phyloP scores from a whole-genome alignment of 2,797 vertebrate species.

The Myiothlypis chrysogaster region DNA sequence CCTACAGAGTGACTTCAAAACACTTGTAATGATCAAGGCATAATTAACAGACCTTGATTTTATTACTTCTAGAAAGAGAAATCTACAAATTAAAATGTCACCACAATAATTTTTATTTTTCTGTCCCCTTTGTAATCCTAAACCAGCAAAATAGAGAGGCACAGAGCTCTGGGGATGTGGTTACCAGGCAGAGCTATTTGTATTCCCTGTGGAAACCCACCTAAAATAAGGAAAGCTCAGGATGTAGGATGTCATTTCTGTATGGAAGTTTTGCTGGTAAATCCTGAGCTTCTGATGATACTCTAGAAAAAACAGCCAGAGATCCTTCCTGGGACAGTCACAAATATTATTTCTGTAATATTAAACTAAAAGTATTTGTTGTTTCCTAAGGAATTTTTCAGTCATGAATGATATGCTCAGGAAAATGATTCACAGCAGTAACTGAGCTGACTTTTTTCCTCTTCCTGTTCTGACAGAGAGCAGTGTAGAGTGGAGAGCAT shows the following conservation, averaged over 20 bases:
- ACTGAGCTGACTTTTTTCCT: background rate
- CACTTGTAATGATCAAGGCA: slow-evolving; percentile 2
- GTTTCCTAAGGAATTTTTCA: background rate
- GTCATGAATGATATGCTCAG: background rate
- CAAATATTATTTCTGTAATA: background rate
- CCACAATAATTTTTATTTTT: background rate
- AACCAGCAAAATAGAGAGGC: slow-evolving; percentile 41
- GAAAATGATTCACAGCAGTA: background rate
- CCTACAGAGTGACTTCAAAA: background rate
- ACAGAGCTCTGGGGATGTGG: background rate
- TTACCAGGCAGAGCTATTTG: slow-evolving; percentile 38
- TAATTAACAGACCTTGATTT: slow-evolving; percentile 45
- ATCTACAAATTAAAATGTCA: slow-evolving; percentile 31
- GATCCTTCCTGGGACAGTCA: background rate
- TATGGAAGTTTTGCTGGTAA: background rate
- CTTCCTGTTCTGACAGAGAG: background rate
- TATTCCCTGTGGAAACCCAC: background rate
- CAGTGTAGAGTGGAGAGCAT: background rate
- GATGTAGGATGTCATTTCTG: background rate
- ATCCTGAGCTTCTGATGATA: background rate
- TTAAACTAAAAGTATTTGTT: background rate
- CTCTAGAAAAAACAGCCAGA: background rate
- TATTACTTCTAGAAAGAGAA: slow-evolving; percentile 39
- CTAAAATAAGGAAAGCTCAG: slow-evolving; percentile 13
- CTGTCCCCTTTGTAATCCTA: slow-evolving; percentile 29